Percentiles rank a stretch among this genome's conserved stretches.
Evolutionary conservation across 2,797 vertebrate genomes (phyloP).

Genomic region (Fratercula arctica): DNA sequence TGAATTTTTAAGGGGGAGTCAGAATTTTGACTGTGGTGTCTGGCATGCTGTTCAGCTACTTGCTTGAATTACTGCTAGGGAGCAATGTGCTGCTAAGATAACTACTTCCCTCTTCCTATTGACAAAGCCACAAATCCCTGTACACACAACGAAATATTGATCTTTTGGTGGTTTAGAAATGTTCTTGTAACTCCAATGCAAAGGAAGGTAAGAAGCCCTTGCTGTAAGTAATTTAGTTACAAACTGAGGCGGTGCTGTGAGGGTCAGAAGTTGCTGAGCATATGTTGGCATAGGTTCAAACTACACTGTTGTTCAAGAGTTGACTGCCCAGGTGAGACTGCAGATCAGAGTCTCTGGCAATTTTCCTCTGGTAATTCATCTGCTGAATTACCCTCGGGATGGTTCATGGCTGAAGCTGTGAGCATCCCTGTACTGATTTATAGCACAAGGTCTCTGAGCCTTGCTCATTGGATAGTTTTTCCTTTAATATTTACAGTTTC

Average conservation of each 20-base stretch:
- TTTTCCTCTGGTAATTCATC: not conserved
- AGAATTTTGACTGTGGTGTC: not conserved
- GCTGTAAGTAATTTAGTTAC: not conserved
- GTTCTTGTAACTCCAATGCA: not conserved
- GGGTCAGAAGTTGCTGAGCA: not conserved
- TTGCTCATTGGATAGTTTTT: not conserved
- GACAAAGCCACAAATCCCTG: conserved; percentile 4
- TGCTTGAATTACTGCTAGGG: not conserved
- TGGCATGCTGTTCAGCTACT: not conserved
- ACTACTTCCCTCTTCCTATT: not conserved
- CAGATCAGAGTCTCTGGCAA: not conserved
- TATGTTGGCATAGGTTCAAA: not conserved
- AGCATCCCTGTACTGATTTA: not conserved
- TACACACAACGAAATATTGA: not conserved
- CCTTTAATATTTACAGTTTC: not conserved
- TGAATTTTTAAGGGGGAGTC: not conserved
- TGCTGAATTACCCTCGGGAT: not conserved
- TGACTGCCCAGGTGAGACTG: not conserved
- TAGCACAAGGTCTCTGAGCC: not conserved
- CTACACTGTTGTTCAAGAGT: not conserved
- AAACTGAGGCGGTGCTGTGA: not conserved
- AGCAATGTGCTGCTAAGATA: not conserved
- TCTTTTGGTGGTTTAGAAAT: not conserved
- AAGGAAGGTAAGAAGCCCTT: not conserved
- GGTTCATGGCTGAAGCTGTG: not conserved